Evolutionary conservation across 2,888 invertebrate genomes (phyloP), one percentile per base, ranked within the genome.

Genomic region (Trachelus troglodyta): DNA sequence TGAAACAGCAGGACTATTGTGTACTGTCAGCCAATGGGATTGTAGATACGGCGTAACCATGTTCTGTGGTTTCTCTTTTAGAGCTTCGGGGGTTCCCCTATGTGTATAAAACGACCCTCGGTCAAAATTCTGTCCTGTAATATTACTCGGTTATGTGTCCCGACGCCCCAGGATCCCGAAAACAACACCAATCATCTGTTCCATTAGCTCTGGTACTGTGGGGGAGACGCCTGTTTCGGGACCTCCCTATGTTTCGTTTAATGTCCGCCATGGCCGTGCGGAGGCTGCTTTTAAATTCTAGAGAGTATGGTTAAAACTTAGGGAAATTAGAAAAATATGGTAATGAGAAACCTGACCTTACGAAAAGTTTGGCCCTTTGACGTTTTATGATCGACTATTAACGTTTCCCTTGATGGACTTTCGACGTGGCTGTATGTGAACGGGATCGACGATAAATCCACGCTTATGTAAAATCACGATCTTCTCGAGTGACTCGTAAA

Each of bases 111-210:
- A 74, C 35, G 74, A 74, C 30, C 35, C 74, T 34, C 34, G n/a
- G 34, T 33, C 35, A 35, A 35, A 56, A 74, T 74, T 74, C 74
- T n/a, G 34, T 71, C 34, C 74, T 74, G 74, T 34, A 34, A 35
- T 35, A 35, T 35, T 35, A 30, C 74, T 74, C 35, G 74, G 34
- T 74, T 74, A 74, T 74, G 35, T 35, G 12, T 74, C 74, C 74
- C 74, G 34, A 74, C 34, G 74, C 74, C 35, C 34, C 74, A 3
- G 74, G 74, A 35, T 74, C 74, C 74, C 34, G 30, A 34, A 34
- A 74, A 74, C 74, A 74, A 35, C 74, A 35, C 74, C 74, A 74
- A 74, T 74, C 74, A 74, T 74, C 35, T 34, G 34, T 74, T 74
- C 34, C 74, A 74, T 74, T 74, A 74, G 34, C 74, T n/a, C 15